Evolutionary conservation across 2,888 invertebrate species (phyloP).

Genomic region (Malthinus flaveolus): DNA sequence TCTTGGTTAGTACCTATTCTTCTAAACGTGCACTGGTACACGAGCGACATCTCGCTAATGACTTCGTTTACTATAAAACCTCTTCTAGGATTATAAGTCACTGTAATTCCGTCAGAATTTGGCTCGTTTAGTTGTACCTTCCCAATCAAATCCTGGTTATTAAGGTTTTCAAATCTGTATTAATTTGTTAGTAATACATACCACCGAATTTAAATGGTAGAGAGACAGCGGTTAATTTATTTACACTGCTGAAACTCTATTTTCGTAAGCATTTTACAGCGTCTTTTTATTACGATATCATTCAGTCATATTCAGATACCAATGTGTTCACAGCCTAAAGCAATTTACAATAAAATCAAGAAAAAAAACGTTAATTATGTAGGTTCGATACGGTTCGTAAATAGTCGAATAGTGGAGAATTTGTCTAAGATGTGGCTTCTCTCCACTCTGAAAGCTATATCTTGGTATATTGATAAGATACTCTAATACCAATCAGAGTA

Average conservation of each 20-base stretch:
- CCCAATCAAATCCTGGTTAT: constrained; percentile 33
- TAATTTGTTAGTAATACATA: constrained; percentile 35
- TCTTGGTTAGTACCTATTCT: background rate
- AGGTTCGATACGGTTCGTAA: too few relatives aligned
- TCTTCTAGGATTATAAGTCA: constrained; percentile 30
- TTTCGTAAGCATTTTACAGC: constrained; percentile 16
- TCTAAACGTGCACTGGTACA: constrained; percentile 15
- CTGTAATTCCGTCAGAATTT: constrained; percentile 27
- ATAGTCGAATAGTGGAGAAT: too few relatives aligned
- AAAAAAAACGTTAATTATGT: too few relatives aligned
- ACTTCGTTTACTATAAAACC: constrained; percentile 38
- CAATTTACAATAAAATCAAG: too few relatives aligned
- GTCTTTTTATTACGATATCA: background rate
- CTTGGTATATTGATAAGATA: too few relatives aligned
- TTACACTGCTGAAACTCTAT: constrained; percentile 25
- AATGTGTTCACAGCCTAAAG: too few relatives aligned
- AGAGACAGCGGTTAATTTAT: constrained; percentile 28
- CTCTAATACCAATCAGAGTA: too few relatives aligned
- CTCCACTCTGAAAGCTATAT: too few relatives aligned
- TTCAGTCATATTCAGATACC: too few relatives aligned
- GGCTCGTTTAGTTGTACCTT: constrained; percentile 30
- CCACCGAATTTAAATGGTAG: constrained; percentile 15
- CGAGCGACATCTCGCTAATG: background rate
- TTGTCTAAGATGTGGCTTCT: too few relatives aligned
- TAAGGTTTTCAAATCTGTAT: constrained; percentile 27